Conservation (phyloP, 2,888 invertebrate genomes). For the Synergus japonicus region DNA sequence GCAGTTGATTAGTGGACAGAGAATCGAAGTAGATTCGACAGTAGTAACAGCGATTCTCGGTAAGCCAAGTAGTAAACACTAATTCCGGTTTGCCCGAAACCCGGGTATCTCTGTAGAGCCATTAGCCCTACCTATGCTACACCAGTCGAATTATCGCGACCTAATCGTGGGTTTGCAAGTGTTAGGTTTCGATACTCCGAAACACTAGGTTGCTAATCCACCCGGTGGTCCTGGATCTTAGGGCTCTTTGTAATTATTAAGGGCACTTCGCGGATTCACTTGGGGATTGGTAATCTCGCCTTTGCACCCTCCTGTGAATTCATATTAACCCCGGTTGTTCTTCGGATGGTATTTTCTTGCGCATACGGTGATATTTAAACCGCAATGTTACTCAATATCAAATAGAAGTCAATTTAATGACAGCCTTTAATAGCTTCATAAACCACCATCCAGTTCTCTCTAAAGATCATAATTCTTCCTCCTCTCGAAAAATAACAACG, state of each 20-base stretch:
- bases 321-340: constrained; percentile 49
- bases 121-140: constrained; percentile 51
- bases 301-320: constrained; percentile 47
- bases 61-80: constrained; percentile 59
- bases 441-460: background rate
- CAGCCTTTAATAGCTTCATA: background rate
- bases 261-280: constrained; percentile 61
- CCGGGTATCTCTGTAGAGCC: constrained; percentile 55
- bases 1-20: background rate
- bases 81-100: constrained; percentile 54
- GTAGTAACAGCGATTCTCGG: constrained; percentile 59
- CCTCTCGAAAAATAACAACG: background rate
- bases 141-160: constrained; percentile 60
- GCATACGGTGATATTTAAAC: background rate
- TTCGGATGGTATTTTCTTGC: background rate
- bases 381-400: no score
- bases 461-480: background rate
- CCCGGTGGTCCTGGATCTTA: constrained; percentile 51
- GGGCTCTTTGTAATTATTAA: constrained; percentile 63
- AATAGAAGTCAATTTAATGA: no score
- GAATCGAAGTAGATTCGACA: constrained; percentile 43
- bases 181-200: constrained; percentile 48
- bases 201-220: constrained; percentile 55
- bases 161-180: constrained; percentile 55
- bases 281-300: constrained; percentile 56